Conservation (phyloP, 2,888 invertebrate genomes). For the Ophion ellenae region DNA sequence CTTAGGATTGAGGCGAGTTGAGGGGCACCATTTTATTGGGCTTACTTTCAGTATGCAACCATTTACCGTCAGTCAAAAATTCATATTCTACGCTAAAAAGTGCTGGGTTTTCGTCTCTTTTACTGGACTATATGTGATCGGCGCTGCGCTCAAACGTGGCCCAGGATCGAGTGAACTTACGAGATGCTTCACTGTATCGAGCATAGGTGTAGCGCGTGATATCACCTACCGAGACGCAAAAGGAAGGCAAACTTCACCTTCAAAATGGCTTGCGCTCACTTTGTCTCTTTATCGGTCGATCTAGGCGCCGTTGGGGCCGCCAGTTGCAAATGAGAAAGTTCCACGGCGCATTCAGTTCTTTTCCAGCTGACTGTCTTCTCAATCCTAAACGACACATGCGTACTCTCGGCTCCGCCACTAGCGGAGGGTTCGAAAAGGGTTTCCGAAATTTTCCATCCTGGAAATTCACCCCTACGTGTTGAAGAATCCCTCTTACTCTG, state of each 20-base stretch:
- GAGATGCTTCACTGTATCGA: background rate
- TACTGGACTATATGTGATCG: background rate
- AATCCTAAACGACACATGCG: too few relatives aligned
- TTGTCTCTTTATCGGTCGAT: background rate
- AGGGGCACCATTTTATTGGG: too few relatives aligned
- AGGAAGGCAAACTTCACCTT: background rate
- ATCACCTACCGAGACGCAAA: background rate
- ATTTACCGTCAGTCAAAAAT: too few relatives aligned
- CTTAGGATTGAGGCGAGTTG: too few relatives aligned
- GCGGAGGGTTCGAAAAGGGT: constrained; percentile 30
- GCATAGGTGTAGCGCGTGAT: constrained; percentile 2
- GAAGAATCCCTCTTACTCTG: background rate
- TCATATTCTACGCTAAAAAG: too few relatives aligned
- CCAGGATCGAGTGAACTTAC: constrained; percentile 1
- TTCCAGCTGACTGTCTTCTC: background rate
- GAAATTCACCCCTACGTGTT: constrained; percentile 26
- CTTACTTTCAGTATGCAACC: too few relatives aligned
- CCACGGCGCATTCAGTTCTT: constrained; percentile 20
- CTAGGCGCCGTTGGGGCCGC: background rate
- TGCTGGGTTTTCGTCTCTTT: too few relatives aligned
- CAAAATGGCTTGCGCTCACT: background rate
- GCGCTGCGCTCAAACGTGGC: background rate
- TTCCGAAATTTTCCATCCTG: constrained; percentile 59
- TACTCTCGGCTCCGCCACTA: background rate
- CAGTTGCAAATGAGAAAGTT: constrained; percentile 39